Evolutionary conservation across 1,140 invertebrate species (phyloP), one percentile per base, ranked within the genome.

Genomic region (Cydia strobilella): DNA sequence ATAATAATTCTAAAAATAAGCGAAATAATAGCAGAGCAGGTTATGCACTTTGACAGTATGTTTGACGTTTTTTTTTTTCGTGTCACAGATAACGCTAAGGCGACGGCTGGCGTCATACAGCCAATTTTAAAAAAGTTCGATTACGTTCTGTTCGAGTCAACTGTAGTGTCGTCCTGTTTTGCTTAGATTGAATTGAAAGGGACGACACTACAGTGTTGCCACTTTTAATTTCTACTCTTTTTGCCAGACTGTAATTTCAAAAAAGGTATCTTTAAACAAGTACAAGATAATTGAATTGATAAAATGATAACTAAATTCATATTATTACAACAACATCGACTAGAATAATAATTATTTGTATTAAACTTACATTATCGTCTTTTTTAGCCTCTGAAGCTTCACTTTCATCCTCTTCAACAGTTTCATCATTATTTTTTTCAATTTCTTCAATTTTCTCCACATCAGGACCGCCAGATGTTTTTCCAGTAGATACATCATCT

Each of bases 1-100:
- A 23, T 12, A 9, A 23, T 59, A 4, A 23, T 59, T 20, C 54
- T 20, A 23, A 59, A 59, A 59, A 59, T 59, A 23, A 20, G 54
- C 54, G 6, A 20, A 59, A 59, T 54, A 54, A n/a, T 5, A 54
- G n/a, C 54, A 59, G 20, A n/a, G 3, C 31, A 31, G 31, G 20
- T 2, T 18, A 18, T 18, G 31, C 31, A 10, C 9, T 35, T 69
- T 69, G 65, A 69, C 65, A 69, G 65, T n/a, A 18, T 1, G n/a
- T 59, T 59, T 59, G 54, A 59, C 54, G 20, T 59, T 59, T 66
- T 66, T 66, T 69, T 69, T 69, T 69, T 39, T 69, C 31, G 65
- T 6, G 15, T 42, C 15, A 66, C 27, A 66, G 63, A 66, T 69
- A 39, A 13, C 20, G 10, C 15, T 18, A 69, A 35, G 31, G 65